Base-by-base conservation (phyloP, 2,888 invertebrate genomes). In the Dorcus hopei region DNA sequence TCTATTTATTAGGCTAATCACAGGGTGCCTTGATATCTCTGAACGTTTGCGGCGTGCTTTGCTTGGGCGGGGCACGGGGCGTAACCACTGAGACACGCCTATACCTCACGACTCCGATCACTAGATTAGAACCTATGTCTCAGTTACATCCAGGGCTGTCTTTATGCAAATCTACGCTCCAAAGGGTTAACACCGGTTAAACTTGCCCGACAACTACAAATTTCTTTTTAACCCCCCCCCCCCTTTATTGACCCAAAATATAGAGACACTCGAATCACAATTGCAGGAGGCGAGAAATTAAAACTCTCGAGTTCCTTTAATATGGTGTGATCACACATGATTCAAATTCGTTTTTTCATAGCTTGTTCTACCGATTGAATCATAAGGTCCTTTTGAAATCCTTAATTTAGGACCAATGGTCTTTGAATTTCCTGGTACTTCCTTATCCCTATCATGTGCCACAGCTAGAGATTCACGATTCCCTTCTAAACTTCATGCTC, bases 1-100 rank as follows among this genome's bases (percentile, higher is more conserved):
- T 76, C 76, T 77, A 77, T 77, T 77, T 76, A 77, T 77, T 77
- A 77, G 70, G 68, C 71, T 77, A 77, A 77, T 76, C 73, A 76
- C 75, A 75, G 76, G 77, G 77, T 76, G 74, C 69, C 52, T 39
- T 45, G 49, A 48, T 53, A 52, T 66, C 65, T 63, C 64, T 62
- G 65, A 65, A 66, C 65, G 61, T 67, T 26, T 65, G 66, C 68
- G 69, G 67, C 68, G 66, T 65, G 68, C 69, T 69, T 63, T 68
- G 65, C 65, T 62, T 66, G 67, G 72, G 72, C 73, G 73, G 66
- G 68, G 68, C 72, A 62, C 58, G 65, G 70, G 74, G 74, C 73
- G 74, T 71, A 64, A 65, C 70, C 61, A 62, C 62, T 67, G 68
- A 55, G 68, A 64, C 69, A 71, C 75, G 74, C 75, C 74, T 73